Evolutionary conservation across 1,140 invertebrate genomes (phyloP).

Genomic region (Drosophila willistoni): DNA sequence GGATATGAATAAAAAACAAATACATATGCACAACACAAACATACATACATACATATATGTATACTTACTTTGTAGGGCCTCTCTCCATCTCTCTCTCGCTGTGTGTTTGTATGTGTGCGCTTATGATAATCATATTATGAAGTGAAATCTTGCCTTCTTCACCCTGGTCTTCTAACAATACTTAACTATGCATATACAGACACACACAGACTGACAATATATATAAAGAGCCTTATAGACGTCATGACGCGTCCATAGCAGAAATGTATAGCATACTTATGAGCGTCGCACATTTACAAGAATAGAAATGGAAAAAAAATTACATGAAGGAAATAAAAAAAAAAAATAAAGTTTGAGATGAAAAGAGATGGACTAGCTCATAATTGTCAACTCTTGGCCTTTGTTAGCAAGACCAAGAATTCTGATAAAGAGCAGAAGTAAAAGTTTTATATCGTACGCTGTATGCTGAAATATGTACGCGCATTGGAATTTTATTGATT

Average conservation of each 20-base stretch:
- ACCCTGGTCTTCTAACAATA: neutral
- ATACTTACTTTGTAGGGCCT: neutral
- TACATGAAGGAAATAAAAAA: neutral
- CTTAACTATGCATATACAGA: neutral
- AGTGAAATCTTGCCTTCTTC: neutral
- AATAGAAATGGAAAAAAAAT: neutral
- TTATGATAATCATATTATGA: conserved; percentile 14
- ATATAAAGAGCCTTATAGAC: neutral
- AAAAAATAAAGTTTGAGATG: neutral
- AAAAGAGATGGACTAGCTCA: conserved; percentile 31
- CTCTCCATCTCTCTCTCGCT: neutral
- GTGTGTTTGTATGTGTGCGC: neutral
- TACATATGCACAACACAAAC: neutral
- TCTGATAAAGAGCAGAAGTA: conserved; percentile 18
- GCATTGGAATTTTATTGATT: conserved; percentile 77
- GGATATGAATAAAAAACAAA: neutral
- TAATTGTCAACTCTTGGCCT: conserved; percentile 58
- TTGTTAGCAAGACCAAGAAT: conserved; percentile 54
- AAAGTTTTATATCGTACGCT: neutral
- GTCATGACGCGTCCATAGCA: conserved; percentile 4
- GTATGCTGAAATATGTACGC: conserved; percentile 48
- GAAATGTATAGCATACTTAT: conserved; percentile 10
- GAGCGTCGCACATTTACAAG: neutral
- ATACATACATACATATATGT: neutral
- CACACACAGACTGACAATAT: neutral